Conservation (phyloP, 2,888 invertebrate genomes). For the Melipona bicolor region DNA sequence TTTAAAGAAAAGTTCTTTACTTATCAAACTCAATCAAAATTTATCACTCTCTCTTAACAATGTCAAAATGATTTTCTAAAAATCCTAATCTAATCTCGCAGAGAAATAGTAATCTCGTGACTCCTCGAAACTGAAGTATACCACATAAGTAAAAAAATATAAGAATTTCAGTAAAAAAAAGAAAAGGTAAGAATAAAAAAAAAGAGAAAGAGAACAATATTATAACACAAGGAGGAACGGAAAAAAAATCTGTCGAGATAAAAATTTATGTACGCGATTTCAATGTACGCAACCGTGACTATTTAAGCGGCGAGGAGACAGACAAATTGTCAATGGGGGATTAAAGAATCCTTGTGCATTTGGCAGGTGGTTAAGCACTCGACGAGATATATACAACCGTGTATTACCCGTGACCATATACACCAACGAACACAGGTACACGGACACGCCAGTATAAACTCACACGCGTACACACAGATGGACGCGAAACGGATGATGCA, state of each 20-base stretch:
- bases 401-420: constrained; percentile 36
- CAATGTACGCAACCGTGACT: neutral
- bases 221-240: neutral
- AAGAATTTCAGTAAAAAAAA: too few relatives aligned
- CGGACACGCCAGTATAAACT: constrained; percentile 34
- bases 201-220: neutral
- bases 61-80: neutral
- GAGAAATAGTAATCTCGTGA: neutral
- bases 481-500: constrained; percentile 49
- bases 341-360: constrained; percentile 66
- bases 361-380: constrained; percentile 73
- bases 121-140: too few relatives aligned
- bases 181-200: too few relatives aligned
- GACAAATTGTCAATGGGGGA: constrained; percentile 62
- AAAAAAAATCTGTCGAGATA: neutral
- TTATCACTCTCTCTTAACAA: neutral
- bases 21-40: neutral
- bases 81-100: neutral
- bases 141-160: neutral
- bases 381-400: constrained; percentile 24
- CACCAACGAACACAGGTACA: constrained; percentile 26
- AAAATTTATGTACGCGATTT: constrained; percentile 34
- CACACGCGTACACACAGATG: constrained; percentile 14
- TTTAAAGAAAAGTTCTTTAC: neutral
- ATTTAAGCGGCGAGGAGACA: constrained; percentile 30